A percentile compares a stretch with the other conserved stretches of the same genome.
Evolutionary conservation across 1,140 invertebrate species (phyloP).

Genomic region (Monochamus saltuarius): DNA sequence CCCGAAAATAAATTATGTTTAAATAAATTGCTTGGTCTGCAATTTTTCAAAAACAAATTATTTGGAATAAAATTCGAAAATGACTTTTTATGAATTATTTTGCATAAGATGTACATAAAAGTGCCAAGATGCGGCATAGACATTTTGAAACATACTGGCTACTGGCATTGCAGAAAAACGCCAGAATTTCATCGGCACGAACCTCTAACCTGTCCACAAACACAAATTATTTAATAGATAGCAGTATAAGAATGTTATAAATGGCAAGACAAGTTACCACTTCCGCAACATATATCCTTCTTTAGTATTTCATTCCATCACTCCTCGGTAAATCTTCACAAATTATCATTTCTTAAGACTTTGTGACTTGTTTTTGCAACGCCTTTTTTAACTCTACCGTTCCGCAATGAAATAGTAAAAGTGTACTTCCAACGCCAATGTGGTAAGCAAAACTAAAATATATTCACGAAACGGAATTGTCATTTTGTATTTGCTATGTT

Average conservation of each 20-base stretch:
- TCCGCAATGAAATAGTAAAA: not conserved
- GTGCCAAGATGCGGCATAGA: too few relatives aligned
- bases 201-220: not conserved
- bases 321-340: conserved; percentile 22
- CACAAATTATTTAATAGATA: not conserved
- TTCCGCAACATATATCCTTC: conserved; percentile 28
- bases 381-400: conserved; percentile 1
- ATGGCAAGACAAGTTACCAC: conserved; percentile 25
- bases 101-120: too few relatives aligned
- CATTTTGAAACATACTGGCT: not conserved
- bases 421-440: not conserved
- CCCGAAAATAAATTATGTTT: too few relatives aligned
- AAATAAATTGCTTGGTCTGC: too few relatives aligned
- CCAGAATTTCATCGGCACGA: not conserved
- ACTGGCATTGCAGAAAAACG: not conserved
- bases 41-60: too few relatives aligned
- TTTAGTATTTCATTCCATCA: conserved; percentile 18
- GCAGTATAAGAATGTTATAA: conserved; percentile 8
- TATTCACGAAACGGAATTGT: too few relatives aligned
- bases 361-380: conserved; percentile 5
- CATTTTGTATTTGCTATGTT: too few relatives aligned
- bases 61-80: too few relatives aligned
- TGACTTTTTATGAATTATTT: too few relatives aligned
- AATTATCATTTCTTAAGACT: conserved; percentile 13
- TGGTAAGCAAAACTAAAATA: too few relatives aligned